These are phyloP conservation scores for Cisticola juncidis DNA, from an alignment of 2,113 vertebrate genomes.

Conservation along the genomic window DNA sequence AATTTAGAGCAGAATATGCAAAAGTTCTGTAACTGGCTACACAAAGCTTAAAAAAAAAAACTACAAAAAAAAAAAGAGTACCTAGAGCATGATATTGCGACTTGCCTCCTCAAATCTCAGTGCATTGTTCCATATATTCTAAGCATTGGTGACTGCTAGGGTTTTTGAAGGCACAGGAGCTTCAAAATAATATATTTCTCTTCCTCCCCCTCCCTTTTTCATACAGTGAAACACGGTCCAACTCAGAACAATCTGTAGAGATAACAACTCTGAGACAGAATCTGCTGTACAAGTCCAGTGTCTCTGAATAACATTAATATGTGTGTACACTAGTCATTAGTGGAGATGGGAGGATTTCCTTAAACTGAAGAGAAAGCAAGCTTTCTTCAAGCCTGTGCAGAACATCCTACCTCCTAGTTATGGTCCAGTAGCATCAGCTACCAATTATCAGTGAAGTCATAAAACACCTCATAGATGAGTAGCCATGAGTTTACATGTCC, in stretches of 20 bases:
- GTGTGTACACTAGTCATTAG: neutral
- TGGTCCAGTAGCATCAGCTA: neutral
- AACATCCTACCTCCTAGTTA: neutral
- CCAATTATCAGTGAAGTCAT: neutral
- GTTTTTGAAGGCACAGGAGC: neutral
- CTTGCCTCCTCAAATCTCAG: neutral
- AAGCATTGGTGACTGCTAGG: neutral
- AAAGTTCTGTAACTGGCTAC: neutral
- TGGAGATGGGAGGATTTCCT: neutral
- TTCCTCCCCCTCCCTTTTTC: neutral
- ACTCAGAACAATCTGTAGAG: neutral
- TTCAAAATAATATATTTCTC: neutral
- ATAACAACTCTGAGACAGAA: neutral
- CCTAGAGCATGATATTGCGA: neutral
- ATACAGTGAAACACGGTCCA: neutral
- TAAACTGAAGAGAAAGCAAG: neutral
- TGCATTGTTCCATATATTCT: neutral
- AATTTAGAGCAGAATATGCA: neutral
- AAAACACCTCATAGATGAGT: neutral
- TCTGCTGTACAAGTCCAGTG: neutral
- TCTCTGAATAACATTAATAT: neutral
- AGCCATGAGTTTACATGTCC: neutral
- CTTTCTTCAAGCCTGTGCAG: neutral
- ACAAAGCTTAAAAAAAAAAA: neutral
- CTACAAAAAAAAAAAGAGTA: too few relatives aligned